Evolutionary conservation across 2,113 vertebrate genomes (phyloP).

Genomic region (Megatriorchis doriae): DNA sequence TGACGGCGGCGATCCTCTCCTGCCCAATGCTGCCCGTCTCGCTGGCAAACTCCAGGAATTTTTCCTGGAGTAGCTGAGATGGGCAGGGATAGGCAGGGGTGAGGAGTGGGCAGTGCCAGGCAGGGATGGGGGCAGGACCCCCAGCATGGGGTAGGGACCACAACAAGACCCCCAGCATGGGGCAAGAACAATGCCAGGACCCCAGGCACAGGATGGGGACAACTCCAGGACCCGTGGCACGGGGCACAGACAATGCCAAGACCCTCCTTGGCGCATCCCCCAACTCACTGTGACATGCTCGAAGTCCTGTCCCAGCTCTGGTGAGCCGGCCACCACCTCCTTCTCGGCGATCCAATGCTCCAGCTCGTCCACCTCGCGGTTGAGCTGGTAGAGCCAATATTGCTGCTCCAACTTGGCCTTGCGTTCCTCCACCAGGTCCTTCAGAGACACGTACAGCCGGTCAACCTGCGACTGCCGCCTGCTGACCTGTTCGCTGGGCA

Average conservation of each 20-base stretch:
- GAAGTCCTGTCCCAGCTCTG: constrained; percentile 92
- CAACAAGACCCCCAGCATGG: no score
- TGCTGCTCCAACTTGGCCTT: constrained; percentile 91
- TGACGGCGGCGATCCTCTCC: constrained; percentile 87
- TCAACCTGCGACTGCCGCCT: constrained; percentile 94
- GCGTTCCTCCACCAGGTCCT: constrained; percentile 91
- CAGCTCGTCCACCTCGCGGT: constrained; percentile 91
- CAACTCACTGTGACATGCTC: constrained; percentile 90
- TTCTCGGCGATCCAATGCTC: constrained; percentile 96
- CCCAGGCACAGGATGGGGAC: no score
- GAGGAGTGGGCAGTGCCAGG: background rate
- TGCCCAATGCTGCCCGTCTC: constrained; percentile 87
- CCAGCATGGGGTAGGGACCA: rapidly evolving
- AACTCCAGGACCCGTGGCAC: no score
- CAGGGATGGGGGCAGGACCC: no score
- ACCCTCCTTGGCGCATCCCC: rapidly evolving
- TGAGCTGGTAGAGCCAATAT: constrained; percentile 95
- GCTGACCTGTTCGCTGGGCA: constrained; percentile 89
- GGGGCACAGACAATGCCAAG: rapidly evolving
- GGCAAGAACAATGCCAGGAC: background rate
- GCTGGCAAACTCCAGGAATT: constrained; percentile 88
- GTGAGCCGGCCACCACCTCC: constrained; percentile 91
- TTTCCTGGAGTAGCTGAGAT: constrained; percentile 85
- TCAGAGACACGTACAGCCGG: constrained; percentile 94
- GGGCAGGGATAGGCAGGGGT: rapidly evolving